Base-by-base conservation (phyloP, 2,888 invertebrate genomes). In the Tetropium fuscum region DNA sequence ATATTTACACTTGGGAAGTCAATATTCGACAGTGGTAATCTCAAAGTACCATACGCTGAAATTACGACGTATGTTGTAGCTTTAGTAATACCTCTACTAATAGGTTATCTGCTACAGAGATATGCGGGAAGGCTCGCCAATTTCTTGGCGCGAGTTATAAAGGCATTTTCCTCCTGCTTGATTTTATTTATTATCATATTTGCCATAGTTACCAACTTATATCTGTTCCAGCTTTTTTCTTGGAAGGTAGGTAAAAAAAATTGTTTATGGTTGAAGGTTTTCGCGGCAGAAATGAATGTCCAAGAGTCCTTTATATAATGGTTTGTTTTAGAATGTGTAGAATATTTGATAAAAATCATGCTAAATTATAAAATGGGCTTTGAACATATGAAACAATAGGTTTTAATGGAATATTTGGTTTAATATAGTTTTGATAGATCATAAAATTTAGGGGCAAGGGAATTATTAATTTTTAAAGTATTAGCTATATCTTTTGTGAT, bases 181-280 rank as follows among this genome's bases (percentile, higher is more conserved):
- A 89, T 97, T 61, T 73, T 95, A 7, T 93, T 94, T 74, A 94
- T 96, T 64, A 87, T 96, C 2, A 80, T 92, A 3, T 95, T 97
- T 80, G 97, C 96, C 0, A 90, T 94, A 38, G 86, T 91, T 55
- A 92, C 94, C n/a, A 97, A 97, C 81, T 80, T 92, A 47, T 97
- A 95, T 80, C 87, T 97, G 54, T 96, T 97, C 78, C 83, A 92
- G 76, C 82, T 97, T 68, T 94, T 97, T 79, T 91, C 91, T 1
- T 95, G 94, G 94, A 84, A 88, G 88, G 94, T 94, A 76, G 85
- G 85, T 13, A 5, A 13, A n/a, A 13, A 13, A 22, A 1, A 6
- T 13, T 41, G 2, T 41, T 10, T 5, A 41, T 5, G 16, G 18
- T 40, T 40, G 5, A 13, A 13, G 10, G 1, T 41, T 41, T 41